These are phyloP conservation scores for Ptiloglossa arizonensis DNA, from an alignment of 1,140 invertebrate genomes.

Conservation along the genomic window DNA sequence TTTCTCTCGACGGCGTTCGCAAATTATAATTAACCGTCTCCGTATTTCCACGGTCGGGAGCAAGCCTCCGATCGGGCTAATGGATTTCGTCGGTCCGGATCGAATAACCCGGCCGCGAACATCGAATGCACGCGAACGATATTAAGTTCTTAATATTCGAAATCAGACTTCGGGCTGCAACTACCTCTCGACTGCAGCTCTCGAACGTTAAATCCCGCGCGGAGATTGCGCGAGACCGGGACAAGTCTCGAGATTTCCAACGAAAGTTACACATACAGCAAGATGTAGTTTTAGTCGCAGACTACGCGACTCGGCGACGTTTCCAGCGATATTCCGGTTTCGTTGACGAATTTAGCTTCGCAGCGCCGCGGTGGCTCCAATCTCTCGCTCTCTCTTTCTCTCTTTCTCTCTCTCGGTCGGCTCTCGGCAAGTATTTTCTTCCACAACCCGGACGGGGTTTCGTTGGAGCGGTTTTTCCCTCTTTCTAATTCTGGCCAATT, in stretches of 20 bases:
- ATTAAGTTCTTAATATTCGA: conserved; percentile 35
- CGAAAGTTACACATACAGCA: not conserved
- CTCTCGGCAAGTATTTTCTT: not conserved
- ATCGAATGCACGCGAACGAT: conserved; percentile 4
- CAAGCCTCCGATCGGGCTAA: conserved; percentile 14
- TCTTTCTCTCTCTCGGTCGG: not conserved
- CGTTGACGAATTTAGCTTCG: not conserved
- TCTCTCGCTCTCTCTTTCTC: no score
- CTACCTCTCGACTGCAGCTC: not conserved
- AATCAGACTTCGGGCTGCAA: conserved; percentile 6
- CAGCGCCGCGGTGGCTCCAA: not conserved
- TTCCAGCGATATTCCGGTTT: not conserved
- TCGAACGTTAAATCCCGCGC: conserved; percentile 10
- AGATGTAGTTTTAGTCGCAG: not conserved
- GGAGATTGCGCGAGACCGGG: not conserved
- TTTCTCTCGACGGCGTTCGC: not conserved
- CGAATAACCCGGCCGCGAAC: not conserved
- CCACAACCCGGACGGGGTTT: no score
- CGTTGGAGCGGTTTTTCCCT: not conserved
- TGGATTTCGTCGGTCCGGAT: conserved; percentile 31
- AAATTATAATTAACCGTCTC: not conserved
- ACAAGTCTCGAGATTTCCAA: not conserved
- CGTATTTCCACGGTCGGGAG: no score
- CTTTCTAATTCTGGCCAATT: not conserved
- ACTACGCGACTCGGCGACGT: not conserved